Evolutionary conservation across 1,140 invertebrate species (phyloP).

Genomic region (Drosophila arizonae): DNA sequence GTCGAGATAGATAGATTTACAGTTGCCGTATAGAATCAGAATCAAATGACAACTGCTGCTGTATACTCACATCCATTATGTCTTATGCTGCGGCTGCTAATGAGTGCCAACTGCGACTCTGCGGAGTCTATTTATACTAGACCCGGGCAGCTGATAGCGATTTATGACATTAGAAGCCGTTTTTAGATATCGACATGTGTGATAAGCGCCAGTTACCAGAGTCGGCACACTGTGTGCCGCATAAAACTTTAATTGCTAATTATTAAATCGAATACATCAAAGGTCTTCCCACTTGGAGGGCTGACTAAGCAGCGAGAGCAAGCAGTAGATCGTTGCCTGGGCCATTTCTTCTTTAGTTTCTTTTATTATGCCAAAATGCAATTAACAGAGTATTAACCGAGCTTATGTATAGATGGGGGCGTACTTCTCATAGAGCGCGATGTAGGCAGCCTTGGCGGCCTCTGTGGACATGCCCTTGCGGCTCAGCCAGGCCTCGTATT

Average conservation of each 20-base stretch:
- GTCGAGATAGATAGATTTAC: slow-evolving; percentile 24
- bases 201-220: slow-evolving; percentile 31
- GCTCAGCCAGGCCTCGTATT: slow-evolving; percentile 96
- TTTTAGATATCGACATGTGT: slow-evolving; percentile 45
- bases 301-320: slow-evolving; percentile 8
- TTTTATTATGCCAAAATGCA: slow-evolving; percentile 14
- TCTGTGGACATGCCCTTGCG: slow-evolving; percentile 92
- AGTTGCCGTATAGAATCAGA: too few species aligned
- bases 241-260: slow-evolving; percentile 32
- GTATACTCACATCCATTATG: slow-evolving; percentile 68
- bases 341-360: slow-evolving; percentile 3
- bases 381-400: slow-evolving; percentile 24
- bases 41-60: slow-evolving; percentile 79
- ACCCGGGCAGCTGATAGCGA: slow-evolving; percentile 27
- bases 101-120: slow-evolving; percentile 28
- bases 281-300: slow-evolving; percentile 14
- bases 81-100: slow-evolving; percentile 28
- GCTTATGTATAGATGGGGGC: slow-evolving; percentile 75
- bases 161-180: slow-evolving; percentile 34
- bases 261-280: slow-evolving; percentile 12
- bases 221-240: neutral
- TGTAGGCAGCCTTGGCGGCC: slow-evolving; percentile 92
- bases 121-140: slow-evolving; percentile 33
- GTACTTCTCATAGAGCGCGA: slow-evolving; percentile 89
- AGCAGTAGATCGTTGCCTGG: neutral